Percentiles rank a stretch among this genome's conserved stretches.
phyloP scores from a whole-genome alignment of 1,140 invertebrate genomes.

The Oppia nitens region DNA sequence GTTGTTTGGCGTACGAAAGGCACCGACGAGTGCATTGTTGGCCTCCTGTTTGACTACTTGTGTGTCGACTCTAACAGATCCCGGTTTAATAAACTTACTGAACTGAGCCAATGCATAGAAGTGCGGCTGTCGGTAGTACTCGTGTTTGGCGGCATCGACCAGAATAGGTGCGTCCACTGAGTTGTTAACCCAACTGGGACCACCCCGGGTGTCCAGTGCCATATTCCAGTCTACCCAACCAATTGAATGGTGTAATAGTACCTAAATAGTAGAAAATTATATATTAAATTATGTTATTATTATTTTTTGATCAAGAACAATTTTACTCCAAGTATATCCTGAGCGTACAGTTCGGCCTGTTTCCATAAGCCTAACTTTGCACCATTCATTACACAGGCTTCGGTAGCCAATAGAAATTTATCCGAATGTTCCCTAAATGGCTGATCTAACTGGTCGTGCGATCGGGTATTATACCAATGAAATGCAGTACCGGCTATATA shows the following conservation, averaged over 20 bases:
- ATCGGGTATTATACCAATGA: constrained; percentile 47
- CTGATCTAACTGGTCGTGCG: constrained; percentile 28
- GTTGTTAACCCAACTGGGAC: constrained; percentile 48
- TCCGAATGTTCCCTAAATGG: constrained; percentile 42
- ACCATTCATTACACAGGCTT: constrained; percentile 39
- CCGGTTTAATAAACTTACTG: constrained; percentile 2
- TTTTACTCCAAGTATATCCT: constrained; percentile 45
- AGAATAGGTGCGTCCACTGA: constrained; percentile 51
- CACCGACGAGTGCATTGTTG: not conserved
- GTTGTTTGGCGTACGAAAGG: not conserved
- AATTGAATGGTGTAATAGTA: constrained; percentile 1
- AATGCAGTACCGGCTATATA: constrained; percentile 25
- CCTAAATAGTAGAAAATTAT: not conserved
- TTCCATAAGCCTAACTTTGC: constrained; percentile 22
- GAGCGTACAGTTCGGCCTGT: not conserved
- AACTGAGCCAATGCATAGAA: constrained; percentile 10
- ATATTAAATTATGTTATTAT: constrained; percentile 19
- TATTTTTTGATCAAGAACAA: constrained; percentile 27
- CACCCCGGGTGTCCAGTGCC: constrained; percentile 30
- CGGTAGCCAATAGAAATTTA: constrained; percentile 55
- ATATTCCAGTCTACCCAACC: constrained; percentile 37
- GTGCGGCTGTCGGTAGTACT: constrained; percentile 48
- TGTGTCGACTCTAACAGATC: constrained; percentile 8
- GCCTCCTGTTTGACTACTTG: not conserved
- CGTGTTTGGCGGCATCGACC: constrained; percentile 38